phyloP scores from a whole-genome alignment of 2,113 vertebrate genomes.

The Lamprologus speciosus region DNA sequence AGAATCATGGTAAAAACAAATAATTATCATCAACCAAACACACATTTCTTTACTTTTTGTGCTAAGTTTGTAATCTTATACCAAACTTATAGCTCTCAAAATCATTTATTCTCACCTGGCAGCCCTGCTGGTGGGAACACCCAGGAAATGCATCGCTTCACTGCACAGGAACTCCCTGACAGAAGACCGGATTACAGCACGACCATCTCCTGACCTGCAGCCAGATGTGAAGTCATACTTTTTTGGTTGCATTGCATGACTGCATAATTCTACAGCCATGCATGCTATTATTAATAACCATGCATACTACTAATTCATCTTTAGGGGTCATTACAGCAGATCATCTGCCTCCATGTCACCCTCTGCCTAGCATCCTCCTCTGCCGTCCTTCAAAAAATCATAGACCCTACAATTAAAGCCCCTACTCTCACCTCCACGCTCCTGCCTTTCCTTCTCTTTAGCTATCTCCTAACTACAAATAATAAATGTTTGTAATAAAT shows the following conservation, averaged over 20 bases:
- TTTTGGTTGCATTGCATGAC: neutral
- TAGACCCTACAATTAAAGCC: neutral
- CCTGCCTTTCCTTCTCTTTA: neutral
- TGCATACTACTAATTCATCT: neutral
- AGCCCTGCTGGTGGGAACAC: conserved; percentile 78
- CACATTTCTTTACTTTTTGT: neutral
- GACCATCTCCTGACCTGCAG: conserved; percentile 73
- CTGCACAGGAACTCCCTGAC: conserved; percentile 79
- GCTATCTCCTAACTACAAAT: neutral
- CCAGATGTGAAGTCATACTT: neutral
- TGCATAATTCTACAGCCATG: neutral
- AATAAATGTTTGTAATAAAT: neutral
- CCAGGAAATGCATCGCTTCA: conserved; percentile 76
- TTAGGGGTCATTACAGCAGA: neutral
- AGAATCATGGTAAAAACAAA: neutral
- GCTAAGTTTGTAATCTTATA: neutral
- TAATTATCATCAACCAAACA: neutral
- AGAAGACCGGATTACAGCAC: conserved; percentile 77
- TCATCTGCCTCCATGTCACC: neutral
- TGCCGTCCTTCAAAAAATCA: neutral
- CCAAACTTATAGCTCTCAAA: neutral
- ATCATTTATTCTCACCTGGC: conserved; percentile 62
- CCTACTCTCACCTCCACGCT: neutral
- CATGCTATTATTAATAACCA: neutral
- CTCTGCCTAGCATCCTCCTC: neutral